Percentiles rank a stretch among this genome's conserved stretches.
phyloP scores from a whole-genome alignment of 2,797 vertebrate species.

The Gobio occitaniae region DNA sequence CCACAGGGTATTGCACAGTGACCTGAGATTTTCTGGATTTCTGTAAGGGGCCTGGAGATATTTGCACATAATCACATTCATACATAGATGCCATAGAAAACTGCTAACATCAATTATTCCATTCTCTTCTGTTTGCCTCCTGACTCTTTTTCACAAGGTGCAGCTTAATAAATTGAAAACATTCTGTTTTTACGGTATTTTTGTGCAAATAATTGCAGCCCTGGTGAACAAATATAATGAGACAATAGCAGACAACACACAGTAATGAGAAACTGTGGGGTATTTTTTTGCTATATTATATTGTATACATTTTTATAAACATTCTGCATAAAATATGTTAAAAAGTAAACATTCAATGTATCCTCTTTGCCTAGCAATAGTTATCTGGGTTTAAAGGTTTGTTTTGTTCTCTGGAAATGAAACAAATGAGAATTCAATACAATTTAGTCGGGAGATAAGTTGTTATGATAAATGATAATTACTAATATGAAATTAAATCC shows the following conservation, averaged over 20 bases:
- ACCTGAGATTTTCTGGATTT: constrained; percentile 16
- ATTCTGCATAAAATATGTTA: not conserved
- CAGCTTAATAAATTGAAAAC: not conserved
- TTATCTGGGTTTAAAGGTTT: constrained; percentile 1
- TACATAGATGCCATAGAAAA: constrained; percentile 13
- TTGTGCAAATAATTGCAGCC: not conserved
- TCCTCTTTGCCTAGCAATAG: not conserved
- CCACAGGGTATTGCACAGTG: constrained; percentile 21
- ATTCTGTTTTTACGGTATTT: not conserved
- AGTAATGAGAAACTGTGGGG: not conserved
- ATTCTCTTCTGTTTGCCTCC: constrained; percentile 5
- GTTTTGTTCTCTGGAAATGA: not conserved
- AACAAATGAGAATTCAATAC: not conserved
- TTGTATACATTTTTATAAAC: no score
- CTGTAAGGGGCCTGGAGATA: constrained; percentile 18
- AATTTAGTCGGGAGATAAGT: not conserved
- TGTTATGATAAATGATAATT: not conserved
- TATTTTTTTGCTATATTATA: not conserved
- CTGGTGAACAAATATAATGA: not conserved
- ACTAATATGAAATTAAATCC: not conserved
- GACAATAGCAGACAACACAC: not conserved
- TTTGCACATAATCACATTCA: constrained; percentile 35
- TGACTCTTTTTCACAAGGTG: not conserved
- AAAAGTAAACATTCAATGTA: not conserved
- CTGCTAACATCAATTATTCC: not conserved